Evolutionary conservation across 2,113 vertebrate species (phyloP).

Genomic region (Lepisosteus oculatus): DNA sequence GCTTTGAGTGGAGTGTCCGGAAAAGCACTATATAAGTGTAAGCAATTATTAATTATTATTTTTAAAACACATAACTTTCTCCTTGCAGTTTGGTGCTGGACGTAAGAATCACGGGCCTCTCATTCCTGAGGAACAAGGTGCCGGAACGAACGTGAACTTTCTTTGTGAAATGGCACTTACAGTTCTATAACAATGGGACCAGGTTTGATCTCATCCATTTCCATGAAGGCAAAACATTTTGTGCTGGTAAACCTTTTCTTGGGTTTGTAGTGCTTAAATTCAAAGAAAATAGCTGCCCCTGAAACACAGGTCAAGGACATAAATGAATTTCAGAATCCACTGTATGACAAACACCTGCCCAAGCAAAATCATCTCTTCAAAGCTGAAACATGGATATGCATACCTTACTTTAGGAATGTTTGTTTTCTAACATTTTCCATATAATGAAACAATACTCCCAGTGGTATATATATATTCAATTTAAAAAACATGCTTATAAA

Average conservation of each 20-base stretch:
- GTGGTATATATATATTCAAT: no score
- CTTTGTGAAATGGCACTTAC: constrained; percentile 67
- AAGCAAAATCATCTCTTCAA: neutral
- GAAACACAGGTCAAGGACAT: constrained; percentile 3
- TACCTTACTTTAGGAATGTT: neutral
- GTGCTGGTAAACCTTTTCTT: constrained; percentile 97
- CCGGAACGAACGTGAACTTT: no score
- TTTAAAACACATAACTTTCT: no score
- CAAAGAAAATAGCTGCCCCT: constrained; percentile 98
- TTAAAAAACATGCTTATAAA: no score
- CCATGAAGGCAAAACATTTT: constrained; percentile 98
- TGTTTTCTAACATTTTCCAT: no score
- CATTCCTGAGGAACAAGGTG: no score
- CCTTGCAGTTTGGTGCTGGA: no score
- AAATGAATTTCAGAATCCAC: neutral
- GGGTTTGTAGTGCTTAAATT: constrained; percentile 99
- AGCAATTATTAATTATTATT: no score
- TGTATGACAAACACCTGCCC: neutral
- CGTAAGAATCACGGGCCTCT: no score
- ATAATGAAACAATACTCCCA: no score
- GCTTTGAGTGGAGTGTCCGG: no score
- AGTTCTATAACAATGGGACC: constrained; percentile 93
- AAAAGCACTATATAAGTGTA: no score
- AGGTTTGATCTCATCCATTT: constrained; percentile 96
- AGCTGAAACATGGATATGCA: neutral